Base-by-base conservation (phyloP, 2,797 vertebrate genomes). In the Protonibea diacanthus region DNA sequence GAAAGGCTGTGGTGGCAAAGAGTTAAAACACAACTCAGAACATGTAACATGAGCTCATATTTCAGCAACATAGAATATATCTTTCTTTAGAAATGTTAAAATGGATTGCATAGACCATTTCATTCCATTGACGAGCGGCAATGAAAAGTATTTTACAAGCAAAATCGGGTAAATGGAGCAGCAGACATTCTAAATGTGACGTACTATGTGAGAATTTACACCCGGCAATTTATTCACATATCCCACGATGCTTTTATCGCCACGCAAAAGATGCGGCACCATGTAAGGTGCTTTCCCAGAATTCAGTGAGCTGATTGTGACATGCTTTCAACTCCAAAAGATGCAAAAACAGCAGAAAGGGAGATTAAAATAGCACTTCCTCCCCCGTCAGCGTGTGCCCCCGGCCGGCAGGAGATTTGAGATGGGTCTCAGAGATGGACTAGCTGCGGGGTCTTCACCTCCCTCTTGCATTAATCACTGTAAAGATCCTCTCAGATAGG, bases 381-480 rank as follows among this genome's bases (percentile, higher is more conserved):
- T 87, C 62, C 51, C 62, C 47, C 27, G 12, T 74, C 74, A 82
- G 62, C 60, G 75, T 27, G 33, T 67, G 65, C 64, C 53, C 69
- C 74, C 58, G 69, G 82, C 67, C 81, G 86, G 74, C 75, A 75
- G 57, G 59, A 81, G 87, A 80, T 70, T 64, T 74, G 74, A 82
- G 71, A 83, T 59, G 71, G 87, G 77, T 82, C 60, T 86, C 73
- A 58, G 82, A 82, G 83, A 91, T 82, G 89, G 82, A 71, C 88
- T 89, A 71, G 82, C 73, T 89, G 88, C 79, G 80, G 84, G 92
- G 86, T 92, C 94, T 90, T 81, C 80, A 74, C 89, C 85, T 91
- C 90, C 88, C 93, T 71, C 78, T 67, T 81, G 82, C 94, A 94
- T 96, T 96, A 94, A 95, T 95, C 95, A 89, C 72, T 88, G 90